Base-by-base conservation (phyloP, 1,140 invertebrate species). In the Brachionus sp. region DNA sequence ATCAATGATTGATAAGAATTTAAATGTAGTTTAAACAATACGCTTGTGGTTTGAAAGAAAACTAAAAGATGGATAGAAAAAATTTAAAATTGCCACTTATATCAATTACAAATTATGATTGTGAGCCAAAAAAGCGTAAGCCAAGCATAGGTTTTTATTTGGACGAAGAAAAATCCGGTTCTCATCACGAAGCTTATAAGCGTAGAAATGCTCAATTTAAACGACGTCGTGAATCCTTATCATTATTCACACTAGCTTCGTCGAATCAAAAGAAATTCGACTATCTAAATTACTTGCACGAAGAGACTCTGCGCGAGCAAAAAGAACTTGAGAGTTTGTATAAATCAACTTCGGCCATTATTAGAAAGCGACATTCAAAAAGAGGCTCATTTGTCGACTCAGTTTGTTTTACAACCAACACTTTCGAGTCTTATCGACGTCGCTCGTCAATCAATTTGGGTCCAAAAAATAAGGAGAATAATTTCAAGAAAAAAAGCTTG, bases 211-310 rank as follows among this genome's bases (percentile, higher is more conserved):
- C 39, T 3, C 39, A 75, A 33, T 75, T 75, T 46, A 39, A 75
- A 19, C 9, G 70, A 46, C 37, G 70, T 13, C 39, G 70, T 9
- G 39, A 75, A 16, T 75, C 70, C 0, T 33, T 75, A 75, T 46
- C 70, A 9, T 25, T 75, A 19, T 75, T 75, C 19, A 75, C 39
- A 25, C 5, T 75, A 75, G 70, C 70, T 25, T 46, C 39, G 3
- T 75, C 70, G 0, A 23, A 12, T 25, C 70, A 75, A 29, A 75
- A 75, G 19, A 75, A 75, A 46, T 75, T 75, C 42, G 70, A 75
- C n/a, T 29, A 46, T 29, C 44, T 75, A 13, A 75, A 75, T 16
- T 16, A 75, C 16, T n/a, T 75, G 19, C 16, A 75, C 25, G 70
- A 75, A 50, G 70, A 75, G 23, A 46, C 37, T 3, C 39, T 75